Percentiles rank a stretch among this genome's conserved stretches.
Conservation (phyloP, 2,113 vertebrate species). For the Notothenia rossii region DNA sequence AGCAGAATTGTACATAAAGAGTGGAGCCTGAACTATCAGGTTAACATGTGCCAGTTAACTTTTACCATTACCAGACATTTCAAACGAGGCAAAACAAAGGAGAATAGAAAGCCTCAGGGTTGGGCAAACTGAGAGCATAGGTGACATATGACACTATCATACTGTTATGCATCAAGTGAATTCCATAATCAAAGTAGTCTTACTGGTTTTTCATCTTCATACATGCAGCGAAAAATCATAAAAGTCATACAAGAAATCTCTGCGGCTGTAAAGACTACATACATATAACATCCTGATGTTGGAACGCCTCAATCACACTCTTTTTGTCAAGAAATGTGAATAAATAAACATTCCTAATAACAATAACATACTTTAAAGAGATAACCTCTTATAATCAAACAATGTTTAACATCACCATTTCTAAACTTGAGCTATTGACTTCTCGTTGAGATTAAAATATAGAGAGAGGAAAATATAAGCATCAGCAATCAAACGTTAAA, state of each 20-base stretch:
- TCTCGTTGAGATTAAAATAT: neutral
- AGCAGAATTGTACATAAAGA: neutral
- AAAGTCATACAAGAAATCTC: neutral
- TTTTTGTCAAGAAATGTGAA: neutral
- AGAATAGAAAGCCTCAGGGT: neutral
- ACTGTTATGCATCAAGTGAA: neutral
- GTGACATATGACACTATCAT: neutral
- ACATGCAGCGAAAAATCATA: too few species aligned
- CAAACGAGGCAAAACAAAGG: neutral
- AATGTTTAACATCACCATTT: neutral
- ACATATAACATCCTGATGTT: neutral
- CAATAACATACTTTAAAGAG: neutral
- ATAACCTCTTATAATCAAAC: neutral
- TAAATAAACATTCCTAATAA: too few species aligned
- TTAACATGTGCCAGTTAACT: neutral
- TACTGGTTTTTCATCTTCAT: constrained; percentile 37
- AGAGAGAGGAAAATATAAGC: neutral
- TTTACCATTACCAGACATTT: neutral
- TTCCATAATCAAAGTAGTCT: neutral
- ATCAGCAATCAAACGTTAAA: neutral
- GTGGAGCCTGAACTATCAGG: neutral
- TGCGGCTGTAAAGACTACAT: neutral
- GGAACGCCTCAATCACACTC: too few species aligned
- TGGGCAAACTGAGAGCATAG: neutral
- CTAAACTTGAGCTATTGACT: neutral